Percentiles rank a stretch among this genome's conserved stretches.
Evolutionary conservation across 2,888 invertebrate genomes (phyloP).

Genomic region (Drosophila mimetica): DNA sequence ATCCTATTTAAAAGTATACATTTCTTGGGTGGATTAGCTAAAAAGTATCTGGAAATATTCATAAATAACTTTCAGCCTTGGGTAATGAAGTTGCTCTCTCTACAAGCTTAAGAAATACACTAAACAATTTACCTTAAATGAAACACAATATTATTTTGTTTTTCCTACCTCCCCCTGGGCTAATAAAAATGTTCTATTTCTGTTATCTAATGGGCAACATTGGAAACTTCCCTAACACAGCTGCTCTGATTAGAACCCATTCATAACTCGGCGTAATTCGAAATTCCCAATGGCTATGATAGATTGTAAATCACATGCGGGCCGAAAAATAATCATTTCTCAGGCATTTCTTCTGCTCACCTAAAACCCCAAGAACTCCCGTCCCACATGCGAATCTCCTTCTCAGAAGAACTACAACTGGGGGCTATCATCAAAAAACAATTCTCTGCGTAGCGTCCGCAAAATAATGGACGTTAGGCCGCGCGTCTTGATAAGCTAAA

Average conservation of each 20-base stretch:
- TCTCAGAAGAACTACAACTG: constrained; percentile 8
- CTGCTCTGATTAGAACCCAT: constrained; percentile 31
- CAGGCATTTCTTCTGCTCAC: constrained; percentile 56
- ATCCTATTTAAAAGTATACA: not conserved
- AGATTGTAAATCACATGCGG: constrained; percentile 43
- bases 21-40: not conserved
- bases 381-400: not conserved
- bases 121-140: not conserved
- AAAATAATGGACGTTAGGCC: constrained; percentile 78
- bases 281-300: constrained; percentile 53
- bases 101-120: not conserved
- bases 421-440: constrained; percentile 76
- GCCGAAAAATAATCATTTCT: constrained; percentile 68
- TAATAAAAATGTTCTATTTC: not conserved
- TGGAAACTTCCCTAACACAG: not conserved
- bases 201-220: not conserved
- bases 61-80: not conserved
- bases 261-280: constrained; percentile 43
- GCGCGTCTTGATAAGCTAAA: constrained; percentile 74
- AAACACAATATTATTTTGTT: not conserved
- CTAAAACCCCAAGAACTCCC: not conserved
- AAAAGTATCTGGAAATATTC: not conserved
- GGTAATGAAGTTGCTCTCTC: not conserved
- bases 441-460: constrained; percentile 73
- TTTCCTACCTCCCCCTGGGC: not conserved